Evolutionary conservation across 2,888 invertebrate genomes (phyloP).

Genomic region (Agrochola circellaris): DNA sequence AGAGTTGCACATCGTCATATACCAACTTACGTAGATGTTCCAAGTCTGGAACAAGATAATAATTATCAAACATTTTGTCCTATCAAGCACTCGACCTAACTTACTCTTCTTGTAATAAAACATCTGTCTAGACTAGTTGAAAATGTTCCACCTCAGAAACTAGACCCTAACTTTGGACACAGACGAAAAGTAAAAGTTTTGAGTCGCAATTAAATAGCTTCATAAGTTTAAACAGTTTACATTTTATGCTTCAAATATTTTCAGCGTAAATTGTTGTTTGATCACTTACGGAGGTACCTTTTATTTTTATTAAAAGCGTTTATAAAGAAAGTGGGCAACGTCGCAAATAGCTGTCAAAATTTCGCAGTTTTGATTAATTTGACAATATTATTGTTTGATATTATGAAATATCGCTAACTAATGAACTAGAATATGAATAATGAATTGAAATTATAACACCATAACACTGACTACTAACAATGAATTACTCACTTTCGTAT

Average conservation of each 20-base stretch:
- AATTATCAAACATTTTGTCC: neutral
- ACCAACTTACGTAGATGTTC: no score
- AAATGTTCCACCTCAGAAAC: constrained; percentile 35
- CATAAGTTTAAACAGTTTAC: neutral
- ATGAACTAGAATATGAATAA: no score
- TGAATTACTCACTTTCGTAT: no score
- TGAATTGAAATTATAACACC: no score
- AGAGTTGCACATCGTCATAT: no score
- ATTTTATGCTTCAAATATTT: constrained; percentile 25
- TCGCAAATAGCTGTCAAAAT: no score
- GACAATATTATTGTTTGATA: no score
- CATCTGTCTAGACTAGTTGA: constrained; percentile 29
- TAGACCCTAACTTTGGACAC: constrained; percentile 13
- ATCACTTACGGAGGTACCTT: neutral
- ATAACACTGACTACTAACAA: no score
- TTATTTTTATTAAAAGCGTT: neutral
- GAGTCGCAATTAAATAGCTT: constrained; percentile 3
- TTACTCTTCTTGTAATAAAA: neutral
- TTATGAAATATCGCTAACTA: no score
- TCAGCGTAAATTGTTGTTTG: neutral
- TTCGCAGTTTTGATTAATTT: no score
- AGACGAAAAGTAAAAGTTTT: constrained; percentile 23
- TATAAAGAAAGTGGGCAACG: no score
- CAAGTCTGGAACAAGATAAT: no score
- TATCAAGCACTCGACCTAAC: neutral